A percentile compares a stretch with the other conserved stretches of the same genome.
Conservation (phyloP, 2,797 vertebrate species). For the Carcharodon carcharias region DNA sequence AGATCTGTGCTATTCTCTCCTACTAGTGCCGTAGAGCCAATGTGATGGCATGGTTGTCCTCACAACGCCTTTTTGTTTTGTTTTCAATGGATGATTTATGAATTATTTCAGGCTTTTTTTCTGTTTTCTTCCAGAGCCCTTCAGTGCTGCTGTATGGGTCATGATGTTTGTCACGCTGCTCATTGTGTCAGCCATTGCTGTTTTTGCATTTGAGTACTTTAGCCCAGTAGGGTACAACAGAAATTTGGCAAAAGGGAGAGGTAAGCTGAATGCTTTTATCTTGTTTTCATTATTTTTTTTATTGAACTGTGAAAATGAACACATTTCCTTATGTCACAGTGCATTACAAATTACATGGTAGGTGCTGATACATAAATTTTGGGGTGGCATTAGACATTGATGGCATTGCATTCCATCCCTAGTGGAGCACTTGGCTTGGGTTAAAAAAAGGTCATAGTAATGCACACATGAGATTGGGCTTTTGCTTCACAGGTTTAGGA, state of each 20-base stretch:
- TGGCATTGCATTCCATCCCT: not conserved
- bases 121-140: constrained; percentile 70
- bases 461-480: not conserved
- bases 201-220: constrained; percentile 97
- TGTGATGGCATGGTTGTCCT: not conserved
- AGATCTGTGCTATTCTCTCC: not conserved
- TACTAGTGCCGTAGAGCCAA: not conserved
- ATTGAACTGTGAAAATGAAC: not conserved
- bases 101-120: not conserved
- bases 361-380: not conserved
- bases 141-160: constrained; percentile 98
- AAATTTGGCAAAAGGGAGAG: constrained; percentile 90
- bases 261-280: constrained; percentile 54
- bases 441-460: not conserved
- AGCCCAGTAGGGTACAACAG: constrained; percentile 96
- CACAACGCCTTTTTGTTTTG: not conserved
- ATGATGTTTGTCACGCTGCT: constrained; percentile 99
- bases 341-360: not conserved
- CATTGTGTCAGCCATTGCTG: constrained; percentile 91
- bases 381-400: not conserved
- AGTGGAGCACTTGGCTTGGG: not conserved
- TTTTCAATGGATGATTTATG: constrained; percentile 8
- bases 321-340: not conserved
- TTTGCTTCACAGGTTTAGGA: not conserved
- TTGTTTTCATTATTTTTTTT: no score